Evolutionary conservation across 2,113 vertebrate species (phyloP).

Genomic region (Salvelinus sp.): DNA sequence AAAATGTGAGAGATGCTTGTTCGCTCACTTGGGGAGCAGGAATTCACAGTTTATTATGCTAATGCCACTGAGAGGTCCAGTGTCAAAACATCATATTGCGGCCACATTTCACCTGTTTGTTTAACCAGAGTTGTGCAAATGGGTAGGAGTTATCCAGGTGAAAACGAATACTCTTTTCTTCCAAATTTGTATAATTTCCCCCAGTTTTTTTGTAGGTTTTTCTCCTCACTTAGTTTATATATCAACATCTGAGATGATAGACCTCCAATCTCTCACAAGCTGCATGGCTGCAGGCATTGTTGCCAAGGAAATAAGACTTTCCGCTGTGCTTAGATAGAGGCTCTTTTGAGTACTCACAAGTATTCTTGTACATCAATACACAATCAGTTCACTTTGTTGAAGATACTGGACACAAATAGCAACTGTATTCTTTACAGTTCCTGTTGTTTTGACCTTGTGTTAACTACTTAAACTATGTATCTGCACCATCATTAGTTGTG

Average conservation of each 20-base stretch:
- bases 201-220: background rate
- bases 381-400: background rate
- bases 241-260: conserved; percentile 20
- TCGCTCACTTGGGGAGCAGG: conserved; percentile 21
- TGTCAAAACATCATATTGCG: conserved; percentile 4
- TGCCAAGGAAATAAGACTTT: conserved; percentile 30
- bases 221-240: background rate
- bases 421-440: background rate
- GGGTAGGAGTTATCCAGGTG: conserved; percentile 13
- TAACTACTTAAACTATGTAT: background rate
- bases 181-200: background rate
- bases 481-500: background rate
- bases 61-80: conserved; percentile 6
- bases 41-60: conserved; percentile 44
- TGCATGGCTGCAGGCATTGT: conserved; percentile 12
- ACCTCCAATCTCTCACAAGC: conserved; percentile 18
- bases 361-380: background rate
- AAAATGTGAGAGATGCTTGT: conserved; percentile 31
- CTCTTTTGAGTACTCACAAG: conserved; percentile 5
- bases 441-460: conserved; percentile 6
- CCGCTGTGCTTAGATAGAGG: background rate
- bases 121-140: conserved; percentile 28
- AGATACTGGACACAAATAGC: background rate
- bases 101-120: conserved; percentile 22
- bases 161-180: background rate